phyloP scores from a whole-genome alignment of 2,888 invertebrate species.

The Xylota segnis region DNA sequence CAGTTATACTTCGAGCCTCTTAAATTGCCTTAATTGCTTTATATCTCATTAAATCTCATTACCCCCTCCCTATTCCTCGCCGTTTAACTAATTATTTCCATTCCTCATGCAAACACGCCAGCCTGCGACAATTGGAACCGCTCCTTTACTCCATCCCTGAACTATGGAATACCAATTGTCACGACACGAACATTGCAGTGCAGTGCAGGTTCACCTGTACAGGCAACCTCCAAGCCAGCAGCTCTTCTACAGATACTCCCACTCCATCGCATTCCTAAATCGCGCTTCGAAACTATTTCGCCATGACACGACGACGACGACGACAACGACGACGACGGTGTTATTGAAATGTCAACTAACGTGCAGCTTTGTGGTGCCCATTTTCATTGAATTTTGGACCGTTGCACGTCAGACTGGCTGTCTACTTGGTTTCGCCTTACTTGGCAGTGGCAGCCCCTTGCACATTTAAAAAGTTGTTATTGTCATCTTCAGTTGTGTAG shows the following conservation, averaged over 20 bases:
- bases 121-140: constrained; percentile 63
- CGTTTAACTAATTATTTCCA: constrained; percentile 63
- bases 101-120: constrained; percentile 42
- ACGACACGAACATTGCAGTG: constrained; percentile 50
- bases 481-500: constrained; percentile 60
- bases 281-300: constrained; percentile 65
- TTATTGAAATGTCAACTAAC: constrained; percentile 62
- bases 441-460: constrained; percentile 33
- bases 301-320: constrained; percentile 63
- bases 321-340: constrained; percentile 7
- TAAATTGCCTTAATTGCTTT: constrained; percentile 56
- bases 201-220: constrained; percentile 63
- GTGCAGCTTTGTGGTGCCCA: constrained; percentile 56
- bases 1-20: neutral
- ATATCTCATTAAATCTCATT: constrained; percentile 55
- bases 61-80: neutral
- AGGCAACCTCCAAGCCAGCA: constrained; percentile 39
- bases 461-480: constrained; percentile 48
- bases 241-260: constrained; percentile 23
- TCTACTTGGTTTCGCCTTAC: constrained; percentile 61
- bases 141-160: constrained; percentile 65
- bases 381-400: constrained; percentile 73
- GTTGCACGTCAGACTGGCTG: constrained; percentile 74
- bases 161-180: constrained; percentile 64
- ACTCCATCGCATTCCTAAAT: constrained; percentile 44